Evolutionary conservation across 2,113 vertebrate genomes (phyloP), one percentile per base, ranked within the genome.

Genomic region (Epinephelus fuscoguttatus): DNA sequence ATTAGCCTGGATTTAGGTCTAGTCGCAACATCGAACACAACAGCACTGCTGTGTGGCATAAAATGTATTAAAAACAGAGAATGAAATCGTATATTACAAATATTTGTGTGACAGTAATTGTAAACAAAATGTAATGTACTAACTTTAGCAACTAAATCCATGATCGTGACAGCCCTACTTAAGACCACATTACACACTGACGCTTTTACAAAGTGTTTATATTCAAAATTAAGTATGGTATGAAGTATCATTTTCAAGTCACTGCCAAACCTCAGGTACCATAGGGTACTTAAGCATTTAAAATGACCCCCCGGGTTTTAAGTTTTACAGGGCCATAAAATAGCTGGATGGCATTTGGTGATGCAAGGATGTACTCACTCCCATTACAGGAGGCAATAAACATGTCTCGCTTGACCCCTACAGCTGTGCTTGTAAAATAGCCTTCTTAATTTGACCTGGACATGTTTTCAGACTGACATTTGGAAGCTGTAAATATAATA

Each of bases 231-330:
- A n/a, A 45, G 2, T 25, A 15, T 45, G 12, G 40, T 7, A 45
- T n/a, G 2, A 14, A 42, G 21, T 17, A 66, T 66, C 4, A 8
- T 57, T 27, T 67, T 61, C 13, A 50, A 33, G 71, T 37, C 4
- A n/a, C 42, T n/a, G 14, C 57, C 45, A 61, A 23, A 52, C 19
- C 47, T 37, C 19, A 53, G 3, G 27, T 33, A 13, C 12, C 45
- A 15, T 61, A 50, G 23, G 71, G 18, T 60, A 73, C 60, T 74
- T 61, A 17, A 74, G 6, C 12, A 14, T 61, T 73, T 30, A 8
- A 71, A 47, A 15, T n/a, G 18, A 72, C 8, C 49, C 40, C 11
- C 23, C 1, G 27, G 30, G 57, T n/a, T 45, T 21, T 18, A 4
- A 14, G 19, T 50, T 50, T 50, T 50, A 33, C 27, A 23, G 18